These are phyloP conservation scores for Philaethria dido DNA, from an alignment of 2,888 invertebrate species.

Conservation along the genomic window DNA sequence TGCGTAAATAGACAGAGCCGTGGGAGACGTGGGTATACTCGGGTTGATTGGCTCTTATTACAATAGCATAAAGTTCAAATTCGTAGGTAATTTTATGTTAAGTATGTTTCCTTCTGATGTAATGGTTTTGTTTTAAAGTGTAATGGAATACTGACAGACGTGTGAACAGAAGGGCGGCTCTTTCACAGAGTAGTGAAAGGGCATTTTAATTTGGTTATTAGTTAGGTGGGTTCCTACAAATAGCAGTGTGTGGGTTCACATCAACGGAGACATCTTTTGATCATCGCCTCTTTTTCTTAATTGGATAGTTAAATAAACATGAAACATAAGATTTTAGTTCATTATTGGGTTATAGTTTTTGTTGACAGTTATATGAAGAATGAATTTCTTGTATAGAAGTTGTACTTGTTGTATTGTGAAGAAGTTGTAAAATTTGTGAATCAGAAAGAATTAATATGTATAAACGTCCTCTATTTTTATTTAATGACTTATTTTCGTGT, in stretches of 20 bases:
- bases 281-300: conserved; percentile 28
- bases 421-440: too few relatives aligned
- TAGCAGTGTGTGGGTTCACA: conserved; percentile 48
- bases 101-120: conserved; percentile 46
- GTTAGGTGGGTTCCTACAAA: conserved; percentile 42
- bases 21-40: conserved; percentile 56
- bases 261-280: conserved; percentile 44
- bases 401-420: too few relatives aligned
- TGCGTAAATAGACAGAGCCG: conserved; percentile 64
- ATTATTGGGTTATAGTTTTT: conserved; percentile 5
- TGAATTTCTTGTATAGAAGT: not conserved
- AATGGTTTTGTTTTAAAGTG: conserved; percentile 64
- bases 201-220: conserved; percentile 54
- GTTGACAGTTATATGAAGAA: not conserved
- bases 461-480: too few relatives aligned
- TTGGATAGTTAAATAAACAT: conserved; percentile 25
- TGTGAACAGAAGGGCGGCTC: conserved; percentile 68
- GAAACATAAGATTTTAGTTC: conserved; percentile 1
- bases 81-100: conserved; percentile 28
- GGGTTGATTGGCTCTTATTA: conserved; percentile 44
- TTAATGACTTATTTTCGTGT: too few relatives aligned
- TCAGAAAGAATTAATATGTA: too few relatives aligned
- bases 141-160: conserved; percentile 71
- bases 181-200: conserved; percentile 68
- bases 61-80: conserved; percentile 47